phyloP scores from a whole-genome alignment of 2,888 invertebrate genomes.

The Trileptium ribeirensis region DNA sequence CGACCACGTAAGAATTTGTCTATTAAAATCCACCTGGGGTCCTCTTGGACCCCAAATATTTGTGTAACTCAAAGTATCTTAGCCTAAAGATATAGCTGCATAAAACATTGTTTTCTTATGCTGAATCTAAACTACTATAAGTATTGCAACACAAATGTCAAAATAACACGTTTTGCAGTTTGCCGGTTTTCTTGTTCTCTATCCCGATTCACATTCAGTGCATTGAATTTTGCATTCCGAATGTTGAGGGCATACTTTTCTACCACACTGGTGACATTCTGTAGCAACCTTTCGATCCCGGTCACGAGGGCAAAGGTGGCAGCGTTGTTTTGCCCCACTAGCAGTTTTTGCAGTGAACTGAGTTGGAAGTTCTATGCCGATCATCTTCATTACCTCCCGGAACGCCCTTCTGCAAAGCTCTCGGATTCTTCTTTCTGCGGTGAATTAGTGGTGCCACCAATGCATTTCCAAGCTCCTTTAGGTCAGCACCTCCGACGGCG shows the following conservation, averaged over 20 bases:
- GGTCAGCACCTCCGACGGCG: neutral
- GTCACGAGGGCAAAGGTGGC: neutral
- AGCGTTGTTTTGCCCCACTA: neutral
- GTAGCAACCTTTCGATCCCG: neutral
- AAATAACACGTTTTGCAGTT: too few species aligned
- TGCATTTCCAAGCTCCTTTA: neutral
- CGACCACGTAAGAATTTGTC: too few species aligned
- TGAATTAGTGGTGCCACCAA: neutral
- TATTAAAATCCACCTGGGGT: too few species aligned
- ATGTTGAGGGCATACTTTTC: neutral
- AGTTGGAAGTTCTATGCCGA: neutral
- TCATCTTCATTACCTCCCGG: neutral
- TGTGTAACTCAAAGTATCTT: too few species aligned
- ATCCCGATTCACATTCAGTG: too few species aligned
- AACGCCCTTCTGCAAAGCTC: neutral
- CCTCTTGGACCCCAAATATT: too few species aligned
- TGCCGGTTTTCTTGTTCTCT: too few species aligned
- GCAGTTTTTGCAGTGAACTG: neutral
- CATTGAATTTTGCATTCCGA: too few species aligned
- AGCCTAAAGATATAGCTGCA: too few species aligned
- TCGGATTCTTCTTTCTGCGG: neutral
- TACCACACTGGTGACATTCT: neutral
- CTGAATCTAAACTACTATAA: too few species aligned
- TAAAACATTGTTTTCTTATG: too few species aligned
- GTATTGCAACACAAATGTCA: too few species aligned